These are phyloP conservation scores for Luscinia megarhynchos DNA, from an alignment of 2,797 vertebrate species.

Conservation along the genomic window DNA sequence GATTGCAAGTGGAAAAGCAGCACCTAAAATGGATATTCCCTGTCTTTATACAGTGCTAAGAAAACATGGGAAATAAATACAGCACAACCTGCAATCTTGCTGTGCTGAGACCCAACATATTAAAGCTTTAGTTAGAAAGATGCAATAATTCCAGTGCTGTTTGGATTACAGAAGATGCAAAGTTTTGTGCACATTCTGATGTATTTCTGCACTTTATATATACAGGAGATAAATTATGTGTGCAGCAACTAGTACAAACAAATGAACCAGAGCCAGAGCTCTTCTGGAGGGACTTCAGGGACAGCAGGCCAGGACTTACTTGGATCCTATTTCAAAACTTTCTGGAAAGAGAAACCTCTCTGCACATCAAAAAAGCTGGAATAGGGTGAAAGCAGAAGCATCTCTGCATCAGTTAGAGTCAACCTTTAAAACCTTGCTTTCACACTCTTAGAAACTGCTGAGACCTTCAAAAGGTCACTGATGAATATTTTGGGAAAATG, in stretches of 20 bases:
- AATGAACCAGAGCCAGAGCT: slow-evolving; percentile 34
- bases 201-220: slow-evolving; percentile 46
- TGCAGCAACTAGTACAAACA: slow-evolving; percentile 45
- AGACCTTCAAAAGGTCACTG: background rate
- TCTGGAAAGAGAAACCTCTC: slow-evolving; percentile 22
- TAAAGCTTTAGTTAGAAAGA: background rate
- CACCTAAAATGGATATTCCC: background rate
- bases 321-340: slow-evolving; percentile 66
- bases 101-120: background rate
- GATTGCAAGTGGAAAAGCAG: background rate
- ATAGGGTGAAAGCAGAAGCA: slow-evolving; percentile 19
- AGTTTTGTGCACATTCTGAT: slow-evolving; percentile 1
- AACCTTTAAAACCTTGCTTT: background rate
- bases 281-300: slow-evolving; percentile 41
- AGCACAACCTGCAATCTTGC: background rate
- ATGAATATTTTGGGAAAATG: background rate
- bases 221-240: slow-evolving; percentile 45
- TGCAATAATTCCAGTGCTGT: background rate
- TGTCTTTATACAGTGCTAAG: background rate
- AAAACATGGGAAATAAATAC: background rate
- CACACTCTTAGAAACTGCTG: background rate
- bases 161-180: slow-evolving; percentile 31
- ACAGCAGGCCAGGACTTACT: slow-evolving; percentile 61
- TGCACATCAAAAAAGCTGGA: slow-evolving; percentile 42
- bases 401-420: background rate